Percentiles rank a stretch among this genome's conserved stretches.
Conservation (phyloP, 92 coral and sea anemone genomes). For the Galaxea fascicularis region DNA sequence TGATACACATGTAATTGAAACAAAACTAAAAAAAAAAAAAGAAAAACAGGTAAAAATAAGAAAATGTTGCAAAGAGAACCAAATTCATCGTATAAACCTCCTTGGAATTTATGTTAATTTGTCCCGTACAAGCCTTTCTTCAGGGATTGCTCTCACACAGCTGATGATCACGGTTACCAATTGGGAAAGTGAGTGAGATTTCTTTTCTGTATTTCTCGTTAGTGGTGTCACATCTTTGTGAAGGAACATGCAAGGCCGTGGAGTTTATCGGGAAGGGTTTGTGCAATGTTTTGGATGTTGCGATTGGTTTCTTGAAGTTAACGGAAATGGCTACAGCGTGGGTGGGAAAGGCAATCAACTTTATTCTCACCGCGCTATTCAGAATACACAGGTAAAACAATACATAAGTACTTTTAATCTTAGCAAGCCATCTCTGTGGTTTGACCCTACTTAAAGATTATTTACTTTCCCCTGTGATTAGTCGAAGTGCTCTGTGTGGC, state of each 20-base stretch:
- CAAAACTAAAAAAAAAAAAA: too few relatives aligned
- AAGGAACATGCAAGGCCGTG: slow-evolving; percentile 86
- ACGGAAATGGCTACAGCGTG: slow-evolving; percentile 84
- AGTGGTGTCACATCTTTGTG: slow-evolving; percentile 87
- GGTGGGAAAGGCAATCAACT: slow-evolving; percentile 93
- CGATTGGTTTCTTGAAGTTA: slow-evolving; percentile 85
- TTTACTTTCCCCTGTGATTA: not conserved
- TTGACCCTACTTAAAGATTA: too few relatives aligned
- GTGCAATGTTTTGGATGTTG: slow-evolving; percentile 86
- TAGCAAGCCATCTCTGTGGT: too few relatives aligned
- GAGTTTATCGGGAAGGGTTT: slow-evolving; percentile 91
- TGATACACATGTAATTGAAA: too few relatives aligned
- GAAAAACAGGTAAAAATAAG: too few relatives aligned
- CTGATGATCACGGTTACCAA: too few relatives aligned
- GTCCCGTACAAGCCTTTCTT: too few relatives aligned
- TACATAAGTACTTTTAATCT: not conserved
- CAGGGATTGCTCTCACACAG: too few relatives aligned
- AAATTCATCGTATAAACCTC: too few relatives aligned
- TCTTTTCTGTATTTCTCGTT: not conserved
- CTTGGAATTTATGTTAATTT: too few relatives aligned
- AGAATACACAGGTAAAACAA: slow-evolving; percentile 81
- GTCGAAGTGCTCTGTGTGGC: not conserved
- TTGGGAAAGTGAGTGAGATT: too few relatives aligned
- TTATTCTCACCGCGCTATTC: slow-evolving; percentile 86
- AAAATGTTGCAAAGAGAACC: too few relatives aligned